Base-by-base conservation (phyloP, 2,888 invertebrate genomes). In the Selenia dentaria region DNA sequence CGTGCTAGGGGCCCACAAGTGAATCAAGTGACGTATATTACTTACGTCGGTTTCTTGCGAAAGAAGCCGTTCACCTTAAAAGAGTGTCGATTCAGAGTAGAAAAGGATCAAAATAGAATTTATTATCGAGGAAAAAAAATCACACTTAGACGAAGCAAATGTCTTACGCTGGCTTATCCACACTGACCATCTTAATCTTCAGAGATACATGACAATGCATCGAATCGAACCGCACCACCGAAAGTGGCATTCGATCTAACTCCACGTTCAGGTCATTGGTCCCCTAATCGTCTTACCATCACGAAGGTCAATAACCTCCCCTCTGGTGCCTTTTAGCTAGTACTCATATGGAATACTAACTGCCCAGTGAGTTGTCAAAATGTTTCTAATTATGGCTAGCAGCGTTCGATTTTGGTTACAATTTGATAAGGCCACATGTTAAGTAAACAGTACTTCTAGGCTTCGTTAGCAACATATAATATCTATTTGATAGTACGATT, bases 201-300 rank as follows among this genome's bases (percentile, higher is more conserved):
- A 3, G 16, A 2, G 13, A 25, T 37, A 39, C 24, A 54, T 47
- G 40, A 46, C 50, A 48, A 57, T 57, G 48, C 51, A 46, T 47
- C 44, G 62, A 57, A 46, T 47, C 44, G 62, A 57, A 43, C 54
- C 44, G 55, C 53, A 48, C 54, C 47, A 27, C 47, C 45, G 39
- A 50, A 57, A 57, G 56, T 57, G 59, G 59, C 60, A 60, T 54
- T 59, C 70, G 61, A 70, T 69, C 62, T 62, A 57, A 57, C 51
- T 42, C 62, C 28, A 22, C 31, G 42, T 59, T 8, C 44, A 53
- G 83, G 82, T 85, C 83, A 79, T 68, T 62, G 83, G 62, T 72
- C 81, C 74, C 72, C 83, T 83, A 80, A 85, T 83, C 81, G 79
- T 70, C 70, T 76, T 62, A 64, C 64, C 73, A 79, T 67, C 70